Percentiles rank a stretch among this genome's conserved stretches.
Conservation (phyloP, 2,888 invertebrate species). For the Dascillus cervinus region DNA sequence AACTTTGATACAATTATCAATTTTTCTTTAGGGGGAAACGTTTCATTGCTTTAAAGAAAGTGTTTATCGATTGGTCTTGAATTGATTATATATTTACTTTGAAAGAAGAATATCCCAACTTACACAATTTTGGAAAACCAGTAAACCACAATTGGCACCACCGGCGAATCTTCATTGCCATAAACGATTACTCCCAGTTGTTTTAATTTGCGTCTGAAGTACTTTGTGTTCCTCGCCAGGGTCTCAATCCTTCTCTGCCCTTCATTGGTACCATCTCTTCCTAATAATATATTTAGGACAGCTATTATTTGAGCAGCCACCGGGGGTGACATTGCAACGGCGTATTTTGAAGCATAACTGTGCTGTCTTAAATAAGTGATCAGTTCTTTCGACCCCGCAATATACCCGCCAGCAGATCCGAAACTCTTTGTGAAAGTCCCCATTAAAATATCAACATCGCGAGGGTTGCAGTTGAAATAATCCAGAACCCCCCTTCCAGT, state of each 20-base stretch:
- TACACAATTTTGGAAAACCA: constrained; percentile 91
- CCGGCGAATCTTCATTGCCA: constrained; percentile 92
- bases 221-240: constrained; percentile 73
- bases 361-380: constrained; percentile 67
- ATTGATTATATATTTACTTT: no score
- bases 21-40: no score
- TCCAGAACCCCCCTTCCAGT: constrained; percentile 84
- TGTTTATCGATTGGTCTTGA: no score
- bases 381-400: constrained; percentile 83
- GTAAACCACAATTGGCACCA: constrained; percentile 93
- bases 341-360: constrained; percentile 84
- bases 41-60: no score
- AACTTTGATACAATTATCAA: no score
- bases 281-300: constrained; percentile 82
- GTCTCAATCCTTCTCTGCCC: constrained; percentile 59
- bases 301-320: constrained; percentile 86
- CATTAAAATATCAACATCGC: constrained; percentile 91
- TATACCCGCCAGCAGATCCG: constrained; percentile 93
- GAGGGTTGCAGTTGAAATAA: constrained; percentile 73
- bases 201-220: constrained; percentile 70
- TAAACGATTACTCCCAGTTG: constrained; percentile 88
- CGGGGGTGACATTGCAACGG: constrained; percentile 81
- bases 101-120: no score
- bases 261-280: constrained; percentile 66
- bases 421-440: constrained; percentile 99